Evolutionary conservation across 2,797 vertebrate genomes (phyloP).

Genomic region (Acanthornis magna): DNA sequence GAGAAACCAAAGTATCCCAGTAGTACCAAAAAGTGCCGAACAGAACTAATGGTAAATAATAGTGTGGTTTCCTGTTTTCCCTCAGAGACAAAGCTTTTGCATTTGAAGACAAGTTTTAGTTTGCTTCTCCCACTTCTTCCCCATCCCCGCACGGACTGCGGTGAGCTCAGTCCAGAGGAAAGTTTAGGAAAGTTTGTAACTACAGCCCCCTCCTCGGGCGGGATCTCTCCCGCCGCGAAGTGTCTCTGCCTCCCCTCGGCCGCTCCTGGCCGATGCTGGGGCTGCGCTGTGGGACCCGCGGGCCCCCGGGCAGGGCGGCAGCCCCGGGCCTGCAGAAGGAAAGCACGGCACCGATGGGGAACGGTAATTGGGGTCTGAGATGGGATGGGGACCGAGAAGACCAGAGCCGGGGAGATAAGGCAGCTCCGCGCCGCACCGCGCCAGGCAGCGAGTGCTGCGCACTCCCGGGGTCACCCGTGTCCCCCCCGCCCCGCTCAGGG

Average conservation of each 20-base stretch:
- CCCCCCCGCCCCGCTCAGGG: background rate
- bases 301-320: background rate
- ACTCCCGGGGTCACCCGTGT: background rate
- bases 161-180: background rate
- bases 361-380: fast-evolving
- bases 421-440: background rate
- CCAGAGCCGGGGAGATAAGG: background rate
- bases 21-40: background rate
- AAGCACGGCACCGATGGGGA: background rate
- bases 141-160: too few relatives aligned
- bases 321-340: background rate
- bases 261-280: background rate
- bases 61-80: background rate
- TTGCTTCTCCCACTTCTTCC: background rate
- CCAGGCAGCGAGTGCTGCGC: background rate
- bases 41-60: background rate
- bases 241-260: background rate
- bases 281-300: background rate
- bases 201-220: background rate
- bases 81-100: background rate
- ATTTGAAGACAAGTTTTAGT: background rate
- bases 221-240: background rate
- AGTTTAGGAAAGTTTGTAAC: background rate
- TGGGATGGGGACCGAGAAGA: background rate
- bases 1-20: background rate